These are phyloP conservation scores for Pipa parva DNA, from an alignment of 2,113 vertebrate species.

Conservation along the genomic window DNA sequence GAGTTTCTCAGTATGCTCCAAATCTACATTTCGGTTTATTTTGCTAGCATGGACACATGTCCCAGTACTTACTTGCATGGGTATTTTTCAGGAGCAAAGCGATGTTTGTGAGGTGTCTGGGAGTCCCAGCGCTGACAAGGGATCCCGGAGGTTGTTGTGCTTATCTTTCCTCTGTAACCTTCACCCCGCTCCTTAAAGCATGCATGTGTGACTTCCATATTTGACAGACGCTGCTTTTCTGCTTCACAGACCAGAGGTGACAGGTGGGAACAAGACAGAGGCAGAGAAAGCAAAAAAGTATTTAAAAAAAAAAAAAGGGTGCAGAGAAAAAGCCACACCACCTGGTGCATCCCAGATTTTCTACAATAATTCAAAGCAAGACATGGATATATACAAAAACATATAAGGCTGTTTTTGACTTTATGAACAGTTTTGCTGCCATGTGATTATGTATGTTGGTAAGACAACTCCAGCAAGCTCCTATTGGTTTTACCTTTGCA, in stretches of 20 bases:
- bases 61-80: slow-evolving; percentile 79
- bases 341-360: too few species aligned
- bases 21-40: neutral
- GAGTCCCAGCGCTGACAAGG: slow-evolving; percentile 89
- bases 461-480: too few species aligned
- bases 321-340: too few species aligned
- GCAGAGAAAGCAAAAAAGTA: neutral
- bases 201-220: slow-evolving; percentile 46
- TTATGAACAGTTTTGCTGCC: too few species aligned
- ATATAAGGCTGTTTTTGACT: too few species aligned
- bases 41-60: neutral
- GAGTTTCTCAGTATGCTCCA: too few species aligned
- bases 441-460: too few species aligned
- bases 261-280: neutral
- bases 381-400: too few species aligned
- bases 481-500: too few species aligned
- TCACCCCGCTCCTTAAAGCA: slow-evolving; percentile 87
- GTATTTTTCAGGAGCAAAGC: slow-evolving; percentile 82
- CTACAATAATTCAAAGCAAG: too few species aligned
- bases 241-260: slow-evolving; percentile 39
- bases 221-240: slow-evolving; percentile 48
- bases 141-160: slow-evolving; percentile 78
- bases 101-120: slow-evolving; percentile 81
- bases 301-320: too few species aligned
- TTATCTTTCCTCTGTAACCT: slow-evolving; percentile 80